These are phyloP conservation scores for Lasioglossum figueresi DNA, from an alignment of 2,888 invertebrate genomes.

Conservation along the genomic window DNA sequence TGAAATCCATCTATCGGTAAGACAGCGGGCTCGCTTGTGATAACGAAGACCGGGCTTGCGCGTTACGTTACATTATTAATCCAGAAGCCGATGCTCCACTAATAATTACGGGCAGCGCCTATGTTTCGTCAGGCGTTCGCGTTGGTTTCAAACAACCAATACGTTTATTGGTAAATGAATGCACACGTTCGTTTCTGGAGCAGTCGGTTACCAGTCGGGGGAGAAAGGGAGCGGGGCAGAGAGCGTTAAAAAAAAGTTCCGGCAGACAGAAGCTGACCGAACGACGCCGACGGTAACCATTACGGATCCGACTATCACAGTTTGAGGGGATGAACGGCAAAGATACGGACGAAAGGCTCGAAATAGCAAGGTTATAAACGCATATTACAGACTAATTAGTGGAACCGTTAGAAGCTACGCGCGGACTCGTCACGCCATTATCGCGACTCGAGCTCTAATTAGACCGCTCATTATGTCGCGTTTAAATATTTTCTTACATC, in stretches of 20 bases:
- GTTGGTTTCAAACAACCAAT: constrained; percentile 53
- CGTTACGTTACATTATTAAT: constrained; percentile 58
- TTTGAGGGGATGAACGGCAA: constrained; percentile 1
- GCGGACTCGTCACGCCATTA: constrained; percentile 56
- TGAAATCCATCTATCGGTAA: constrained; percentile 43
- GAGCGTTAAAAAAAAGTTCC: background rate
- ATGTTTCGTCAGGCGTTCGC: constrained; percentile 47
- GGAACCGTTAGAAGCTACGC: constrained; percentile 64
- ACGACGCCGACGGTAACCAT: constrained; percentile 37
- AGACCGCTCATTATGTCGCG: constrained; percentile 62
- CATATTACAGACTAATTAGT: constrained; percentile 64
- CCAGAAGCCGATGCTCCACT: constrained; percentile 46
- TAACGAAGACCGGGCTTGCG: constrained; percentile 26
- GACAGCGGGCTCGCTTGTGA: constrained; percentile 1
- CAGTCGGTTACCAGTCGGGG: constrained; percentile 14
- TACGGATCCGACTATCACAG: constrained; percentile 35
- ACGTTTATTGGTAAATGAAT: constrained; percentile 60
- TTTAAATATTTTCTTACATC: constrained; percentile 66
- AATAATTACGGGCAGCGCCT: constrained; percentile 49
- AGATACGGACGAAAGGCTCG: constrained; percentile 35
- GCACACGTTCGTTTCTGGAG: constrained; percentile 31
- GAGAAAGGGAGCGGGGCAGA: background rate
- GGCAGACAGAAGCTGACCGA: constrained; percentile 31
- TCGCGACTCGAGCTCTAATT: constrained; percentile 63
- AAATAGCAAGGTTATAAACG: constrained; percentile 56